These are phyloP conservation scores for Orthochromis indermauri DNA, from an alignment of 2,113 vertebrate genomes.

Conservation along the genomic window DNA sequence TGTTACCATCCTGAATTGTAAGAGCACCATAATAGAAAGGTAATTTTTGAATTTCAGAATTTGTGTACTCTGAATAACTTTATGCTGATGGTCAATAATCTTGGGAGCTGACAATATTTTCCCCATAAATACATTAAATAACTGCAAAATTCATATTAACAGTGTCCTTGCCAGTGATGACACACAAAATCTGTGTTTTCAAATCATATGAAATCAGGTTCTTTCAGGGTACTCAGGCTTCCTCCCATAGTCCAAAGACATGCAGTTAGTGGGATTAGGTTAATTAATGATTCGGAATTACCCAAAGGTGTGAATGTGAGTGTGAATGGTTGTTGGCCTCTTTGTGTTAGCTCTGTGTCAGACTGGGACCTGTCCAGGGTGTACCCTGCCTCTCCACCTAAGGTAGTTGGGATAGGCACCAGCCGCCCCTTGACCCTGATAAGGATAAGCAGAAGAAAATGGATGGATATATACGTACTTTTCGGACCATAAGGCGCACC, in stretches of 20 bases:
- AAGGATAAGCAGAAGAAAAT: not conserved
- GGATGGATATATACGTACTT: not conserved
- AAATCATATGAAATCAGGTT: not conserved
- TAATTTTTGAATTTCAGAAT: not conserved
- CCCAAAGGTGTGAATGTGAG: not conserved
- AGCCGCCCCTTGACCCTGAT: not conserved
- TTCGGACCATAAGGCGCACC: not conserved
- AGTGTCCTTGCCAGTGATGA: not conserved
- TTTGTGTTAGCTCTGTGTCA: not conserved
- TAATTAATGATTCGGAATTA: accelerated
- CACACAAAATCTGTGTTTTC: not conserved
- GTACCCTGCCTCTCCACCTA: accelerated
- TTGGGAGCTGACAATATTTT: not conserved
- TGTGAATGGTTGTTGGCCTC: not conserved
- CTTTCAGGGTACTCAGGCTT: not conserved
- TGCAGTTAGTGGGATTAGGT: not conserved
- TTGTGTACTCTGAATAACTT: not conserved
- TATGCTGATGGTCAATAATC: not conserved
- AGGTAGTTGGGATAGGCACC: not conserved
- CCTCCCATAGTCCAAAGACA: not conserved
- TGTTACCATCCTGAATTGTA: not conserved
- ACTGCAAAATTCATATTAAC: not conserved
- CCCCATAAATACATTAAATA: not conserved
- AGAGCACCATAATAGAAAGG: not conserved
- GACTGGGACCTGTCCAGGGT: not conserved